Evolutionary conservation across 2,797 vertebrate species (phyloP).

Genomic region (Uromys caudimaculatus): DNA sequence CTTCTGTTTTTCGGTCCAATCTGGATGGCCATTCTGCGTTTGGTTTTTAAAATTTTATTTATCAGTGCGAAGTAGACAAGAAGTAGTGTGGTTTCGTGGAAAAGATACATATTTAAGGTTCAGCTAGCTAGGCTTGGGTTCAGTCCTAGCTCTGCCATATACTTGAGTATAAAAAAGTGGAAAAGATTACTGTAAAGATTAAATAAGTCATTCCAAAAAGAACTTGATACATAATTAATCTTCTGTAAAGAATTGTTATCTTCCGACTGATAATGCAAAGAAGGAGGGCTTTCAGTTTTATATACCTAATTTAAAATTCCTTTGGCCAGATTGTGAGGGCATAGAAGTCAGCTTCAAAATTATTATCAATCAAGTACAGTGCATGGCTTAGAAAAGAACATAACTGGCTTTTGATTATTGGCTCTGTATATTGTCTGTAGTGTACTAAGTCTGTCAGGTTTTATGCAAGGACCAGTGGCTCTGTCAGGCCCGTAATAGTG

Average conservation of each 20-base stretch:
- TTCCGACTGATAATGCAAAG: constrained; percentile 47
- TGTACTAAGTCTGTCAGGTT: constrained; percentile 33
- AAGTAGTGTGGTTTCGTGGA: constrained; percentile 20
- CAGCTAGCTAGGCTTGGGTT: neutral
- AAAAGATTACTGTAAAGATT: constrained; percentile 59
- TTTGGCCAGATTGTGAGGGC: neutral
- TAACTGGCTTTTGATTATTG: constrained; percentile 13
- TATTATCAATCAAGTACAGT: constrained; percentile 31
- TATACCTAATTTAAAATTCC: constrained; percentile 40
- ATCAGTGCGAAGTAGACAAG: constrained; percentile 54
- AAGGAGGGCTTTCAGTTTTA: constrained; percentile 46
- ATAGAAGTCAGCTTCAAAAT: constrained; percentile 39
- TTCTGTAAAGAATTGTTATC: constrained; percentile 58
- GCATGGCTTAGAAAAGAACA: neutral
- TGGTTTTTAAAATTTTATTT: constrained; percentile 64
- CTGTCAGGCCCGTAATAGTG: neutral
- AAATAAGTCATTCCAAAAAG: constrained; percentile 51
- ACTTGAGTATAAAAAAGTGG: constrained; percentile 53
- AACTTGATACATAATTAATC: constrained; percentile 46
- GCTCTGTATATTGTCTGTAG: constrained; percentile 22
- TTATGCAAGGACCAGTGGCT: neutral
- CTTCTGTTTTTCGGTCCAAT: neutral
- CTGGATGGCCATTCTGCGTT: constrained; percentile 27
- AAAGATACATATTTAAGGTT: constrained; percentile 48
- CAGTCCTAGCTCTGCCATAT: constrained; percentile 58